Conservation (phyloP, 2,113 vertebrate genomes). For the Cettia cetti region DNA sequence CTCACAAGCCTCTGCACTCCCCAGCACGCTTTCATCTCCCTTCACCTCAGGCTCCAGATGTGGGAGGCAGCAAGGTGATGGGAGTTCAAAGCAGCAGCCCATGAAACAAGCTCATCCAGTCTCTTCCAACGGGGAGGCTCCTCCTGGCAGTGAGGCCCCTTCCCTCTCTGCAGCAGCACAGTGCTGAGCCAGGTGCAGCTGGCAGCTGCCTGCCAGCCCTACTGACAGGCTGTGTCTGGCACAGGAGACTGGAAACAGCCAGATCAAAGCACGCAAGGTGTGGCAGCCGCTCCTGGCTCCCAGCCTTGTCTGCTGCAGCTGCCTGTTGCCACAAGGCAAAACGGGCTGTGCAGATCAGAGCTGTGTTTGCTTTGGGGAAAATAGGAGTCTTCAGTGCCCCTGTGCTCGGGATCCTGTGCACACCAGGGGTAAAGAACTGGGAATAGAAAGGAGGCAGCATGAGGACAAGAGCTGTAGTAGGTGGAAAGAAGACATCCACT, state of each 20-base stretch:
- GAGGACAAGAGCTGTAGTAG: accelerated
- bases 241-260: neutral
- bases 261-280: neutral
- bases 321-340: neutral
- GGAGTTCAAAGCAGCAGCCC: constrained; percentile 35
- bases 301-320: neutral
- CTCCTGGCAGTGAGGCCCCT: neutral
- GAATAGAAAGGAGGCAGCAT: accelerated
- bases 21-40: constrained; percentile 29
- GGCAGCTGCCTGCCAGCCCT: neutral
- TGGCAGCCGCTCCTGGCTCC: neutral
- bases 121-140: neutral
- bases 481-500: too few relatives aligned
- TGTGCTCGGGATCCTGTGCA: accelerated
- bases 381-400: neutral
- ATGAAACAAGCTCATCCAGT: neutral
- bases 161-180: neutral
- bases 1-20: constrained; percentile 20
- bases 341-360: neutral
- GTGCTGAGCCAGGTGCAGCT: constrained; percentile 19
- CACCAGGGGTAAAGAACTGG: neutral
- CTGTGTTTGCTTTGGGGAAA: neutral
- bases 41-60: constrained; percentile 46
- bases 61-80: neutral
- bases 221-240: neutral